Base-by-base conservation (phyloP, 2,797 vertebrate genomes). In the Sebastes kiyomatsui region DNA sequence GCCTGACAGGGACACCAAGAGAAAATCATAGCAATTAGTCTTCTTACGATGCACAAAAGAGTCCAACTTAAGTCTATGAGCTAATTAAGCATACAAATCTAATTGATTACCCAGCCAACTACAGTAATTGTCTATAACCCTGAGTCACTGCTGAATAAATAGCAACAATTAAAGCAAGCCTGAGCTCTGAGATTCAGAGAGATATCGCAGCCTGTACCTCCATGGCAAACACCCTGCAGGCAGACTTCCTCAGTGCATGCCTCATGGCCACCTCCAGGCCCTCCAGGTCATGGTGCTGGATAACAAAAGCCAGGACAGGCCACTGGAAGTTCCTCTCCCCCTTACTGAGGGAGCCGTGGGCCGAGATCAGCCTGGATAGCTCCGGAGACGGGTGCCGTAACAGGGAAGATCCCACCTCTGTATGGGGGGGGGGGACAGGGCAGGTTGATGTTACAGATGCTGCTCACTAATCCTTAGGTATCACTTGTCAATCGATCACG, bases 321-420 rank as follows among this genome's bases (percentile, higher is more conserved):
- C 98, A 99, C 89, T 99, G 98, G 95, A 99, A 99, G 94, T 99
- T 99, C 85, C 99, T 96, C 93, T 99, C 99, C 81, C 98, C 98
- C 90, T 99, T 99, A 89, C 97, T 98, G 91, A 99, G 97, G 72
- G 98, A 99, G 93, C 99, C 98, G 73, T 99, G 99, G 72, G 98
- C 98, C 28, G 98, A 99, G 93, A 99, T 99, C 81, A 99, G 96
- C 73, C 99, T 97, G 75, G 99, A 99, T 59, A 99, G 96, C 94
- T 99, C 99, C 16, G 99, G 99, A 90, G 99, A 99, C 30, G 99
- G 99, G 95, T 99, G 99, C 81, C 99, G 96, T 91, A 99, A 90
- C 68, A 99, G 95, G 3, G 99, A 99, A 61, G 98, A 99, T 66
- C 99, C 99, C 88, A 99, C 98, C 97, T 99, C 99, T 99, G 75